A percentile compares a stretch with the other conserved stretches of the same genome.
Evolutionary conservation across 2,797 vertebrate genomes (phyloP).

Genomic region (Eidolon dupreanum): DNA sequence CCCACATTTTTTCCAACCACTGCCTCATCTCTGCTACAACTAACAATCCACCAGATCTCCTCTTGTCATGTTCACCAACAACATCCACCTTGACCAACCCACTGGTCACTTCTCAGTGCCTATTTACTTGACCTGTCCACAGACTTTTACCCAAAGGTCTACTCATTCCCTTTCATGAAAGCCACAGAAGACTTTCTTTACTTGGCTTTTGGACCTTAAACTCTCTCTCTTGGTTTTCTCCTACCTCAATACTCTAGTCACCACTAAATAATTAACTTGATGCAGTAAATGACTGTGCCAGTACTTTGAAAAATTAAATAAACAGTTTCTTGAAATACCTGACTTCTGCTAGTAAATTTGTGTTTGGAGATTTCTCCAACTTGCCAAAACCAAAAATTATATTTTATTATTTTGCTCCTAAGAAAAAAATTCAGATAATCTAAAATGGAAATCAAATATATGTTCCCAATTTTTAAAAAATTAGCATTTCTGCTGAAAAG

Average conservation of each 20-base stretch:
- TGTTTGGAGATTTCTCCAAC: background rate
- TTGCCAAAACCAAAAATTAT: background rate
- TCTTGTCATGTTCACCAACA: background rate
- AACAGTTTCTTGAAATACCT: background rate
- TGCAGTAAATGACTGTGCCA: background rate
- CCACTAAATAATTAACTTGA: background rate
- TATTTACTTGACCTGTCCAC: background rate
- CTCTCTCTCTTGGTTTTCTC: background rate
- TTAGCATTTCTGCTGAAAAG: background rate
- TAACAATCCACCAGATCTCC: background rate
- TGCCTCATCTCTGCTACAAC: background rate
- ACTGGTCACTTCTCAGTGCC: background rate
- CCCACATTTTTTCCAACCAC: background rate
- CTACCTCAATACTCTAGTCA: background rate
- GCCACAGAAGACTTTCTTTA: background rate
- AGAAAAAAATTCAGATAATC: background rate
- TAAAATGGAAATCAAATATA: background rate
- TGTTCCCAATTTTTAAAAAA: background rate
- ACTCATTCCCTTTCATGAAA: background rate
- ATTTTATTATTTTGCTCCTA: background rate
- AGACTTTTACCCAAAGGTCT: background rate
- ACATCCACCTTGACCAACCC: background rate
- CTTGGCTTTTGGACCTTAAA: background rate
- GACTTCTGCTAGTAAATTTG: background rate
- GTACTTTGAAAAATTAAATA: background rate